These are phyloP conservation scores for Moxostoma hubbsi DNA, from an alignment of 2,797 vertebrate species.

Conservation along the genomic window DNA sequence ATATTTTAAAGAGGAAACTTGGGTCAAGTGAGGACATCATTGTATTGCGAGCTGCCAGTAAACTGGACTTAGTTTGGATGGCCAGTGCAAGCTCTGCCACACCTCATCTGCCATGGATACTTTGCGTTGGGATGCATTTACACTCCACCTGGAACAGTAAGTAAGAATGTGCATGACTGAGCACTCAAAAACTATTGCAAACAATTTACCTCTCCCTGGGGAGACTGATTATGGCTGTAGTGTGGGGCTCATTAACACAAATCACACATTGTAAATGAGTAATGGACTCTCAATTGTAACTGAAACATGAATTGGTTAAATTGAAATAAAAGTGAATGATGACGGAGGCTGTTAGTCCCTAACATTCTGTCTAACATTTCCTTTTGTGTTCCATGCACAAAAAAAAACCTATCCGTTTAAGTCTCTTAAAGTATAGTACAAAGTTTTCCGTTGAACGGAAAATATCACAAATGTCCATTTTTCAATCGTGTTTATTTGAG, in stretches of 20 bases:
- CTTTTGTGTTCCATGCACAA: no score
- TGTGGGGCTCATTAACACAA: neutral
- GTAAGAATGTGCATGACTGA: slow-evolving; percentile 39
- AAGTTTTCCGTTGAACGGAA: slow-evolving; percentile 18
- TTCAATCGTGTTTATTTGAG: slow-evolving; percentile 19
- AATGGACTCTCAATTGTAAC: neutral
- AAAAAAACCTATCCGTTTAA: neutral
- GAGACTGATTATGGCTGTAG: neutral
- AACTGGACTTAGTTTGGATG: neutral
- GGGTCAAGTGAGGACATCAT: neutral
- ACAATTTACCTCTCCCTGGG: slow-evolving; percentile 11
- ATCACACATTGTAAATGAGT: neutral
- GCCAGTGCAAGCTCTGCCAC: neutral
- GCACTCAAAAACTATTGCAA: neutral
- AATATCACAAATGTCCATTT: neutral
- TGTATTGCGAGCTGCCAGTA: neutral
- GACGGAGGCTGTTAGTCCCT: no score
- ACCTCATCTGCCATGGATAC: neutral
- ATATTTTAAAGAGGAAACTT: slow-evolving; percentile 1
- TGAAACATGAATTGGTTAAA: neutral
- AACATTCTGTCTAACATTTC: no score
- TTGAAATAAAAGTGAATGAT: neutral
- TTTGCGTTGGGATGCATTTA: slow-evolving; percentile 14
- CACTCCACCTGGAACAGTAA: slow-evolving; percentile 47
- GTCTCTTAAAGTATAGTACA: neutral